These are phyloP conservation scores for Aldabrachelys gigantea DNA, from an alignment of 2,113 vertebrate genomes.

Conservation along the genomic window DNA sequence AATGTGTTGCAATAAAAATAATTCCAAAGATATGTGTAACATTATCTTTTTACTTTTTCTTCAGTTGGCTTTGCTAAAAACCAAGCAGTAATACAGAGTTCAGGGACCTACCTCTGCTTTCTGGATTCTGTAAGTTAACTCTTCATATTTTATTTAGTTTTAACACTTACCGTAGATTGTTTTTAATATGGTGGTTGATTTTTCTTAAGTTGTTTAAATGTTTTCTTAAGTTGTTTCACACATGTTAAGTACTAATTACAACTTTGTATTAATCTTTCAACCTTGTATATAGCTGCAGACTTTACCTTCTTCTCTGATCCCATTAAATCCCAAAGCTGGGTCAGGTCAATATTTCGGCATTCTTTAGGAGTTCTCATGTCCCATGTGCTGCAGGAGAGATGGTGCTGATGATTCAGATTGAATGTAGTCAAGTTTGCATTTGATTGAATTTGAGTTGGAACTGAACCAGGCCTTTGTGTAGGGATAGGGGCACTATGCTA, in stretches of 20 bases:
- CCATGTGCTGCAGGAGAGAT: constrained; percentile 33
- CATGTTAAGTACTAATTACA: not conserved
- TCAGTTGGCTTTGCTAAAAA: constrained; percentile 98
- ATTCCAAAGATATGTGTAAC: not conserved
- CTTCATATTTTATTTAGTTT: not conserved
- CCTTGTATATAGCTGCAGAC: not conserved
- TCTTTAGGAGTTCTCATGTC: constrained; percentile 37
- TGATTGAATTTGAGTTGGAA: constrained; percentile 8
- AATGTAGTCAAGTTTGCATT: not conserved
- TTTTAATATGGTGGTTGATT: not conserved
- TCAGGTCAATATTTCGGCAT: not conserved
- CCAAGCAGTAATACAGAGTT: constrained; percentile 89
- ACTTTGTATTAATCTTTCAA: not conserved
- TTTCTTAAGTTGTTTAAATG: not conserved
- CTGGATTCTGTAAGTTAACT: constrained; percentile 92
- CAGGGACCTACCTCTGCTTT: constrained; percentile 92
- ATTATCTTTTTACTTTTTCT: constrained; percentile 63
- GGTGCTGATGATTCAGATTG: not conserved
- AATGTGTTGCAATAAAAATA: not conserved
- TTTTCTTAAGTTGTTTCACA: not conserved
- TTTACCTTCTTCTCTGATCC: not conserved
- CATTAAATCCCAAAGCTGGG: not conserved
- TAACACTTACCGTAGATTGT: not conserved
- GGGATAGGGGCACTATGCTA: not conserved
- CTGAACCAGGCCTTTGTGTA: not conserved